Conservation (phyloP, 1,140 invertebrate species). For the Olivierus martensii region DNA sequence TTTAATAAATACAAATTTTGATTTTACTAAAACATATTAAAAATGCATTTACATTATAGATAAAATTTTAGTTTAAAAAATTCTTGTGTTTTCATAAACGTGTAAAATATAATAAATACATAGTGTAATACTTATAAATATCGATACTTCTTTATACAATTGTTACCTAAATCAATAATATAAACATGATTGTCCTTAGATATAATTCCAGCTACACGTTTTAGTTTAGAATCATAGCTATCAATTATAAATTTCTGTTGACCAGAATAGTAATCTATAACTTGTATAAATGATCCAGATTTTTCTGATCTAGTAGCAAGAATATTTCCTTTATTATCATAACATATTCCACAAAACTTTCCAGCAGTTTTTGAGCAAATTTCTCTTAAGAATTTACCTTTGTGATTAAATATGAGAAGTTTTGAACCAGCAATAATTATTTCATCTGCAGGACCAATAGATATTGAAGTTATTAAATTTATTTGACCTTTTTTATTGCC, state of each 20-base stretch:
- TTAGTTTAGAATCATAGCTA: slow-evolving; percentile 58
- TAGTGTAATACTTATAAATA: slow-evolving; percentile 36
- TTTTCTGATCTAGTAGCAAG: slow-evolving; percentile 64
- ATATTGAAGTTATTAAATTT: slow-evolving; percentile 49
- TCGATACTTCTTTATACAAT: slow-evolving; percentile 73
- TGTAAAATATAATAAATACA: not conserved
- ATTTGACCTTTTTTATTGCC: slow-evolving; percentile 39
- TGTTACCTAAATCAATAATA: slow-evolving; percentile 77
- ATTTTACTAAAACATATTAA: too few relatives aligned
- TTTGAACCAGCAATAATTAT: slow-evolving; percentile 68
- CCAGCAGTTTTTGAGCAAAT: slow-evolving; percentile 31
- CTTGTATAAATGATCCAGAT: slow-evolving; percentile 54
- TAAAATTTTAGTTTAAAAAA: too few relatives aligned
- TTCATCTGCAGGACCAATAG: slow-evolving; percentile 54
- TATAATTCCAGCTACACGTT: slow-evolving; percentile 61
- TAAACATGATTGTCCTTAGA: slow-evolving; percentile 51
- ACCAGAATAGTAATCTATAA: slow-evolving; percentile 50
- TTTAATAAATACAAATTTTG: too few relatives aligned
- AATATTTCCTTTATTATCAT: slow-evolving; percentile 51
- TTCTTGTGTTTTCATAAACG: too few relatives aligned
- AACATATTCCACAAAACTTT: slow-evolving; percentile 61
- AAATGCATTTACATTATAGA: too few relatives aligned
- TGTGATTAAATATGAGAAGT: slow-evolving; percentile 62
- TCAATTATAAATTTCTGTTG: slow-evolving; percentile 58
- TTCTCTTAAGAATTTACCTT: slow-evolving; percentile 47